Conservation (phyloP, 2,797 vertebrate species). For the Benthosema pterotum region DNA sequence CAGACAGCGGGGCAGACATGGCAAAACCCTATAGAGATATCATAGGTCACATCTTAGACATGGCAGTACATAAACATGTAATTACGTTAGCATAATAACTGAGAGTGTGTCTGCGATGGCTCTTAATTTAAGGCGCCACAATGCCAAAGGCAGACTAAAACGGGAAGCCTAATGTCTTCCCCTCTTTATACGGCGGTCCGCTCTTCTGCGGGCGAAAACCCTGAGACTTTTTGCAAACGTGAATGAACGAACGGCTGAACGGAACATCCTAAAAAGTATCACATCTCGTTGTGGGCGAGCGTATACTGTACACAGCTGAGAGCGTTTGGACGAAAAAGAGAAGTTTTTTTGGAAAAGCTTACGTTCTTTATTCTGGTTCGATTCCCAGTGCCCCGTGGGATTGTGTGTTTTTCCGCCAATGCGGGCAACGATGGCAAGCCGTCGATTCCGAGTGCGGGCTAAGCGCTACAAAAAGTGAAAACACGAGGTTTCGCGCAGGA, state of each 20-base stretch:
- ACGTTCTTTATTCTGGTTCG: background rate
- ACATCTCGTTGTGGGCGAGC: too few species aligned
- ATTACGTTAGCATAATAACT: constrained; percentile 17
- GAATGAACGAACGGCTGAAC: too few species aligned
- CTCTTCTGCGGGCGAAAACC: too few species aligned
- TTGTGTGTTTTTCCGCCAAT: background rate
- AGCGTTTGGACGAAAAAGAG: too few species aligned
- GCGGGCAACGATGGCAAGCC: background rate
- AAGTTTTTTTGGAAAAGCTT: background rate
- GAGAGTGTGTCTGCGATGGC: background rate
- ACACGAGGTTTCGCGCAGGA: constrained; percentile 44
- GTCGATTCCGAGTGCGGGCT: constrained; percentile 22
- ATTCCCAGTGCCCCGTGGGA: background rate
- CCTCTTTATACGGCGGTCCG: too few species aligned
- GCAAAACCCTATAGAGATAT: background rate
- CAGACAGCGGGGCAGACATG: background rate
- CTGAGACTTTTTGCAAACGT: too few species aligned
- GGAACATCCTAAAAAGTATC: too few species aligned
- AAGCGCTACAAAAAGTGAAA: constrained; percentile 36
- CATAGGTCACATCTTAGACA: background rate
- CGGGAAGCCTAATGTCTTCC: background rate
- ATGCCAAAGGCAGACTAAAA: background rate
- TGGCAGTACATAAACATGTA: background rate
- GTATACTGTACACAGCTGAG: too few species aligned
- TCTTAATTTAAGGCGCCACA: constrained; percentile 8